phyloP scores from a whole-genome alignment of 2,797 vertebrate genomes.

The Vultur gryphus region DNA sequence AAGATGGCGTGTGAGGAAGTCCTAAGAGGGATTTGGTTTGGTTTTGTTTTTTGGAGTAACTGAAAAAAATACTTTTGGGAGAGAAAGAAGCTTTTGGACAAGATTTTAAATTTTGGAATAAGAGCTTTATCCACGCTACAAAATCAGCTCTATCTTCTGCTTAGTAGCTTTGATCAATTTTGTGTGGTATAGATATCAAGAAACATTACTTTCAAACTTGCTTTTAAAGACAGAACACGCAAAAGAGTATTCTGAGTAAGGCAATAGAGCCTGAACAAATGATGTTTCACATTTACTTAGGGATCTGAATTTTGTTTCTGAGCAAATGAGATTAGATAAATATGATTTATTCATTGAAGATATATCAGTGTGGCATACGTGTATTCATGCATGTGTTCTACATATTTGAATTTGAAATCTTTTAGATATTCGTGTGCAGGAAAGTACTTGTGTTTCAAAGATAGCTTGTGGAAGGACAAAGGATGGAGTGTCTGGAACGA shows the following conservation, averaged over 20 bases:
- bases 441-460: neutral
- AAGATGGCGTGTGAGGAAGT: neutral
- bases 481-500: accelerated
- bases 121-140: neutral
- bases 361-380: neutral
- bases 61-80: neutral
- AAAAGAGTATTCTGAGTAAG: neutral
- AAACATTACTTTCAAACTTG: neutral
- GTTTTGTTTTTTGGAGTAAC: too few species aligned
- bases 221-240: neutral
- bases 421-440: neutral
- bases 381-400: neutral
- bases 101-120: neutral
- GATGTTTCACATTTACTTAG: neutral
- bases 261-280: neutral
- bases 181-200: neutral
- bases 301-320: neutral
- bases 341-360: neutral
- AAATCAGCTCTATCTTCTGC: neutral
- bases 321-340: neutral
- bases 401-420: neutral
- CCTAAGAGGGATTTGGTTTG: neutral
- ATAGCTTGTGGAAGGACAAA: neutral
- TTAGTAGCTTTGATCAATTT: neutral
- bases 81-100: neutral